Conservation (phyloP, 2,113 vertebrate species). For the Percina caprodes region DNA sequence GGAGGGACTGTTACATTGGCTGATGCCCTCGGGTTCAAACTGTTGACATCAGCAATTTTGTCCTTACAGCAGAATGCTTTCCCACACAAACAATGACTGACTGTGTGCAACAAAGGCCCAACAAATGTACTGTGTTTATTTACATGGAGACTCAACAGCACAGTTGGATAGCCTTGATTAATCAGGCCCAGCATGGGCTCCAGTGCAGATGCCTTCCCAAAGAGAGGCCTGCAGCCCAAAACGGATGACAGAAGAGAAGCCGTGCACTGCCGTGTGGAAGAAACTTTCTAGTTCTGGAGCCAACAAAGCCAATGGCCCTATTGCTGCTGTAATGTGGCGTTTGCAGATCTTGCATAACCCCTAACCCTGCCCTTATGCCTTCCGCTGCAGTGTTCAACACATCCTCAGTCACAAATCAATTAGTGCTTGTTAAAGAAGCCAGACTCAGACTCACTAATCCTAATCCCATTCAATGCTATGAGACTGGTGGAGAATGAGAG, state of each 20-base stretch:
- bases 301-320: background rate
- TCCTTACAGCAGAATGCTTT: slow-evolving; percentile 9
- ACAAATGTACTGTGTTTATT: slow-evolving; percentile 67
- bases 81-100: slow-evolving; percentile 51
- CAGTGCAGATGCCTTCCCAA: slow-evolving; percentile 36
- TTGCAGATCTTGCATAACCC: slow-evolving; percentile 9
- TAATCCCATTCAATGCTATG: slow-evolving; percentile 63
- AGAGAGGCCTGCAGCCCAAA: slow-evolving; percentile 25
- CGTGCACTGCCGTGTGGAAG: background rate
- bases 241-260: background rate
- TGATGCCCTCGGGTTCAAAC: slow-evolving; percentile 17
- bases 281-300: background rate
- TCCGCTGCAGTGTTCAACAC: slow-evolving; percentile 31
- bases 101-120: slow-evolving; percentile 37
- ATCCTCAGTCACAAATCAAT: slow-evolving; percentile 72
- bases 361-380: background rate
- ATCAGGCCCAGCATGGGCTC: slow-evolving; percentile 50
- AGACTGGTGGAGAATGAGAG: background rate
- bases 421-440: slow-evolving; percentile 78
- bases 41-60: slow-evolving; percentile 41
- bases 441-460: slow-evolving; percentile 65
- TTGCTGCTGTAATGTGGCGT: slow-evolving; percentile 2
- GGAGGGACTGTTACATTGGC: slow-evolving; percentile 32
- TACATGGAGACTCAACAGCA: slow-evolving; percentile 49
- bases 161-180: slow-evolving; percentile 47